Evolutionary conservation across 2,888 invertebrate genomes (phyloP).

Genomic region (Lasioglossum leucozonium): DNA sequence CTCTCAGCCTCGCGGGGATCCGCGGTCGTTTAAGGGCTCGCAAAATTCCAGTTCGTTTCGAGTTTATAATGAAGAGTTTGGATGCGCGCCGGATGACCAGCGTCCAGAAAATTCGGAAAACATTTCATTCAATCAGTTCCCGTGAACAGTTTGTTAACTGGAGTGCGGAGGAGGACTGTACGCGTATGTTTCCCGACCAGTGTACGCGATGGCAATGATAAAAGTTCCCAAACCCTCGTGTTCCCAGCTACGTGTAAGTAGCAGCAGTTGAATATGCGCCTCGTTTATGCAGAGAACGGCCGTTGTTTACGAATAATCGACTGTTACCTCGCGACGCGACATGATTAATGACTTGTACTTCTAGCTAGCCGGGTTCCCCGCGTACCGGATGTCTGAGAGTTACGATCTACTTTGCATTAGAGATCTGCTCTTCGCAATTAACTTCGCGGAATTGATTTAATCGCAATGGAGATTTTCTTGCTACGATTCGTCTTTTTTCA

Average conservation of each 20-base stretch:
- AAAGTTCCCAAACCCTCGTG: neutral
- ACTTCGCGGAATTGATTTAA: too few species aligned
- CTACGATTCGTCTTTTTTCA: too few species aligned
- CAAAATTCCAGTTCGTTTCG: slow-evolving; percentile 43
- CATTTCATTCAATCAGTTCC: slow-evolving; percentile 43
- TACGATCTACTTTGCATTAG: neutral
- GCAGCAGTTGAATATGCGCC: neutral
- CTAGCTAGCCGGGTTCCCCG: neutral
- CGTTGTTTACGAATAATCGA: neutral
- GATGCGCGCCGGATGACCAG: slow-evolving; percentile 27
- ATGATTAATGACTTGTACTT: neutral
- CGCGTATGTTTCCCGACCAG: neutral
- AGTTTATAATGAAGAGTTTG: slow-evolving; percentile 57
- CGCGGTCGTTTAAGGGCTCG: slow-evolving; percentile 25
- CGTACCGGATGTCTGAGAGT: neutral
- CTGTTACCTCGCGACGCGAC: neutral
- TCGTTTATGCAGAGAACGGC: neutral
- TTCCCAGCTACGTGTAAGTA: neutral
- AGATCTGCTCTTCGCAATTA: neutral
- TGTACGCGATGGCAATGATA: neutral
- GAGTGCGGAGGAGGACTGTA: neutral
- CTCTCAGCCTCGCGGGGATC: slow-evolving; percentile 1
- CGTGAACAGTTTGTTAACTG: slow-evolving; percentile 47
- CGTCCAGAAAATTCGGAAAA: slow-evolving; percentile 42
- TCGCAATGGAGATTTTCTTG: too few species aligned